Percentiles rank a stretch among this genome's conserved stretches.
Evolutionary conservation across 2,797 vertebrate species (phyloP).

Genomic region (Spheniscus humboldti): DNA sequence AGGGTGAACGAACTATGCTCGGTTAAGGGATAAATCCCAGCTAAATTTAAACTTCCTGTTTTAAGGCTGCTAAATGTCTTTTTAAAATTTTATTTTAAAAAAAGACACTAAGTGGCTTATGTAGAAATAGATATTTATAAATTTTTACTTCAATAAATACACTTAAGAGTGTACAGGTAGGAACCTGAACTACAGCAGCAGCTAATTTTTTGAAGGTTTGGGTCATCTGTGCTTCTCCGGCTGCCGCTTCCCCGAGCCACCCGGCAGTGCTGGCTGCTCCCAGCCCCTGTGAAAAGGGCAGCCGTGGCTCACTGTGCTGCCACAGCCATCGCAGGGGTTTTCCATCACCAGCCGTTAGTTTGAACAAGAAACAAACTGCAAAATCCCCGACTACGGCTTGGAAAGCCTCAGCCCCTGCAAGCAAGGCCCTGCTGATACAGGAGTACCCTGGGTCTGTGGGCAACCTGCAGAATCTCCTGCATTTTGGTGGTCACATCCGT

Average conservation of each 20-base stretch:
- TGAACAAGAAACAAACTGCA: not conserved
- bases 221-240: not conserved
- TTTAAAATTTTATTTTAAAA: not conserved
- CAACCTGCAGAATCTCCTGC: not conserved
- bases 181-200: not conserved
- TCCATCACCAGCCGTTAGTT: not conserved
- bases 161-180: not conserved
- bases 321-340: not conserved
- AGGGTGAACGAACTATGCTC: not conserved
- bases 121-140: not conserved
- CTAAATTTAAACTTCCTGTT: constrained; percentile 60
- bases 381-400: not conserved
- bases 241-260: rapidly evolving
- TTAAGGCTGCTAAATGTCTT: not conserved
- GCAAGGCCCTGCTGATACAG: not conserved
- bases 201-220: not conserved
- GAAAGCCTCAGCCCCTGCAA: not conserved
- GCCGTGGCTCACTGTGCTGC: not conserved
- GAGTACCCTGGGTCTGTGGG: not conserved
- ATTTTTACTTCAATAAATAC: not conserved
- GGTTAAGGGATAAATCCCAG: constrained; percentile 39
- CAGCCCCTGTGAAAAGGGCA: not conserved
- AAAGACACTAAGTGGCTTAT: not conserved
- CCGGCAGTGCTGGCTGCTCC: not conserved
- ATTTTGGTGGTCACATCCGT: not conserved